Conservation (phyloP, 1,140 invertebrate genomes). For the Choristoneura fumiferana region DNA sequence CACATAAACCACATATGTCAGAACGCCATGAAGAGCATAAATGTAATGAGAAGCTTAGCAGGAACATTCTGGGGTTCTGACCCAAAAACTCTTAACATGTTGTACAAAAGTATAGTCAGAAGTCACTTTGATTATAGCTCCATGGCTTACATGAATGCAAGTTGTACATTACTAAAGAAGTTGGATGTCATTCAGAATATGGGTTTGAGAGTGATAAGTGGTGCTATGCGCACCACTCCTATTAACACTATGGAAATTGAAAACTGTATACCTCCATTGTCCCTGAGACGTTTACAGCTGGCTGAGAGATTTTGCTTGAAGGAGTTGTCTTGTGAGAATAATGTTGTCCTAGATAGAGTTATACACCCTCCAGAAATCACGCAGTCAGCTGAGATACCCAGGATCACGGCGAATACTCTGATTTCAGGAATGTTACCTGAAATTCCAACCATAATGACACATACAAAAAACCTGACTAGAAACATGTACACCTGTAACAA, state of each 20-base stretch:
- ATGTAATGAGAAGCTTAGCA: no score
- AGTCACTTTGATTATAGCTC: no score
- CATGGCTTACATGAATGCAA: no score
- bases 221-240: slow-evolving; percentile 12
- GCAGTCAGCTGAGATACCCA: not conserved
- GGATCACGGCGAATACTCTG: not conserved
- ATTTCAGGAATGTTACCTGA: not conserved
- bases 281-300: not conserved
- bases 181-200: slow-evolving; percentile 17
- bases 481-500: no score
- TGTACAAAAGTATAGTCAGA: no score
- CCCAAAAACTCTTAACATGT: no score
- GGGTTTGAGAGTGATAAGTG: not conserved
- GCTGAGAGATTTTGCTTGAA: slow-evolving; percentile 12
- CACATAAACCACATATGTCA: slow-evolving; percentile 8
- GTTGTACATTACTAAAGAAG: not conserved
- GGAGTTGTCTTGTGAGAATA: not conserved
- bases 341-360: not conserved
- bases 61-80: no score
- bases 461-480: not conserved
- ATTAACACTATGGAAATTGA: slow-evolving; percentile 12
- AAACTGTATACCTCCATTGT: not conserved
- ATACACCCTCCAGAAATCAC: not conserved
- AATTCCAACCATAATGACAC: not conserved
- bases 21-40: slow-evolving; percentile 8